Conservation (phyloP, 2,113 vertebrate species). For the Syrrhaptes paradoxus region DNA sequence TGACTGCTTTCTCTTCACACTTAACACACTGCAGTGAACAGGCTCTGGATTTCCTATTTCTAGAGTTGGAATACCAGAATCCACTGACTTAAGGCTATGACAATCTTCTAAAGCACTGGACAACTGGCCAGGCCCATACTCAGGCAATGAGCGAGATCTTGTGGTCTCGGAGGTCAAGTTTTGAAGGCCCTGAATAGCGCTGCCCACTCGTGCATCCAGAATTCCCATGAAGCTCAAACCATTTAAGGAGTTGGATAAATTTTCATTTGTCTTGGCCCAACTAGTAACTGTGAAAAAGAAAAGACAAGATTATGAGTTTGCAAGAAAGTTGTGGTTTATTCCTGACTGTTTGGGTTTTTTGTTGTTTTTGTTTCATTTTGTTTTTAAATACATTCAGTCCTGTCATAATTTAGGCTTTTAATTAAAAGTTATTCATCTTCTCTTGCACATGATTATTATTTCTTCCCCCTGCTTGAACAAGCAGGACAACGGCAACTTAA, state of each 20-base stretch:
- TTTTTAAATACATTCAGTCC: not conserved
- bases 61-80: constrained; percentile 92
- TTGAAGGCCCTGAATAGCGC: constrained; percentile 46
- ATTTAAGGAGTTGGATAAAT: constrained; percentile 64
- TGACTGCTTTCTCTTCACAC: constrained; percentile 49
- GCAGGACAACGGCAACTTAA: not conserved
- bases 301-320: not conserved
- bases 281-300: constrained; percentile 53
- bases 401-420: not conserved
- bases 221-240: constrained; percentile 68
- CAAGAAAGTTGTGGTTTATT: not conserved
- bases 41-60: constrained; percentile 89
- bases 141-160: constrained; percentile 41
- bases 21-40: constrained; percentile 70
- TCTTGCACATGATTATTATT: not conserved
- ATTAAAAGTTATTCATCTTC: not conserved
- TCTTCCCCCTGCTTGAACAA: not conserved
- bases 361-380: not conserved
- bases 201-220: constrained; percentile 39
- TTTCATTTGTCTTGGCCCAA: constrained; percentile 74
- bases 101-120: constrained; percentile 72
- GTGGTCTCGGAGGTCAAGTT: not conserved
- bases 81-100: constrained; percentile 86
- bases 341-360: not conserved
- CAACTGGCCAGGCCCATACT: constrained; percentile 52